Evolutionary conservation across 2,113 vertebrate genomes (phyloP), one percentile per base, ranked within the genome.

Genomic region (Platichthys stellatus): DNA sequence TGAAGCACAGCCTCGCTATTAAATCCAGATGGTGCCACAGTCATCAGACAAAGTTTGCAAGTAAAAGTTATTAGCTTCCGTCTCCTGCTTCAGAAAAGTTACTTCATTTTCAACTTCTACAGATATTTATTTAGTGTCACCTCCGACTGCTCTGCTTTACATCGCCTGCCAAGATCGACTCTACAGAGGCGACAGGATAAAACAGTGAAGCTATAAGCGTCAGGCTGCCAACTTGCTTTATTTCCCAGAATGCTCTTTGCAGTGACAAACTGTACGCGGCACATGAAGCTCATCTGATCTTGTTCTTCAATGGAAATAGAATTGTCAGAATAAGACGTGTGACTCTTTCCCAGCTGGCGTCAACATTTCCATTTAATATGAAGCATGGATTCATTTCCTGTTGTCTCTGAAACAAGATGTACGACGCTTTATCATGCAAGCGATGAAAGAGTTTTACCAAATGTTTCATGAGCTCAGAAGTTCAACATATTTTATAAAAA

Each of bases 191-290:
- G 17, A 49, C 13, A 49, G 67, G 63, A 58, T 38, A 43, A n/a
- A 7, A 54, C 23, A 63, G 24, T 60, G 24, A 47, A 72, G 72
- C 69, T 61, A 63, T 40, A 51, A 80, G 24, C 60, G 43, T 35
- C 64, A 21, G 13, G 35, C 59, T 60, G 68, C 51, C 68, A 12
- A 67, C 47, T 67, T 66, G 35, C 68, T 80, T 69, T 56, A 80
- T 72, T 80, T 84, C 77, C 63, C 72, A 51, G 63, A 38, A 23
- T 59, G 57, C 56, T 35, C 62, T 76, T 69, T 78, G 64, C 24
- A 17, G 63, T 31, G 23, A 64, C 35, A 40, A 13, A 49, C n/a
- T 51, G n/a, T n/a, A 7, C 10, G 23, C 31, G n/a, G 45, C 1
- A 21, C 24, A 40, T n/a, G 23, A 23, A 47, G 45, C 0, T 4